Base-by-base conservation (phyloP, 2,113 vertebrate species). In the Triplophysa rosa region DNA sequence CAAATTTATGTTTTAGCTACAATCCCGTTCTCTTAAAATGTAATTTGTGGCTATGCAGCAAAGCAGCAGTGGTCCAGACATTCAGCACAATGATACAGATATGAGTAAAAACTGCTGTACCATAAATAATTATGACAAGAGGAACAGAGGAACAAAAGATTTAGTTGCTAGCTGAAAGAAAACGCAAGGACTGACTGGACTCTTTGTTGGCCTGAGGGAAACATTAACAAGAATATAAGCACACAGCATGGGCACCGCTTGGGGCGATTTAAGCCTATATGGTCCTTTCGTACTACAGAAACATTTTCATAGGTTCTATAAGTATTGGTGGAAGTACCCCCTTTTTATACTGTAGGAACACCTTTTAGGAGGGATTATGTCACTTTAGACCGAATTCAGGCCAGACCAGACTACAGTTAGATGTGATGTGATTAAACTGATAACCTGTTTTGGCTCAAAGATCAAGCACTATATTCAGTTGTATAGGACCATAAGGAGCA, bases 101-200 rank as follows among this genome's bases (percentile, higher is more conserved):
- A 59, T 1, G 14, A 19, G 33, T 61, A 24, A 59, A 59, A 73
- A 73, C 70, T 59, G 11, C 68, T 58, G n/a, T 59, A 13, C 62
- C 59, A 75, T 63, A 49, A 75, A 75, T 75, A 47, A 75, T 49
- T 63, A 75, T 75, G 59, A 63, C 72, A 75, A 47, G 72, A 63
- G 40, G 14, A 72, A 61, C 23, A 40, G 13, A 42, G 40, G 54
- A 59, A 59, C 40, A 75, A 62, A 75, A 40, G 16, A 63, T 75
- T 63, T 63, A 75, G 47, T 75, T 75, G 58, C n/a, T 21, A 26
- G 52, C 24, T 63, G 42, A 75, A 75, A 40, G 59, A n/a, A 61
- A 63, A 45, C 19, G 40, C 71, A 47, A 47, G 59, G 42, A 47
- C 16, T 9, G 16, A 63, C 17, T 13, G 42, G 72, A n/a, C 59